Conservation (phyloP, 1,140 invertebrate species). For the honey bee (Apis mellifera) region Amel_HAv3.1 CM009932.2:90501-91000, state of each 20-base stretch:
- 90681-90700: neutral
- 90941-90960: slow-evolving; percentile 65
- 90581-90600: no score
- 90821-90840: no score
- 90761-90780: neutral
- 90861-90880: neutral
- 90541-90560: no score
- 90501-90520: no score
- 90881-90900: slow-evolving; percentile 72
- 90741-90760: no score
- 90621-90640: no score
- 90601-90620: no score
- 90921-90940: slow-evolving; percentile 58
- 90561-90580: no score
- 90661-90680: neutral
- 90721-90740: no score
- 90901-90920: slow-evolving; percentile 77
- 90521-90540: no score
- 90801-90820: neutral
- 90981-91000: slow-evolving; percentile 84
- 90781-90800: neutral
- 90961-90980: slow-evolving; percentile 79
- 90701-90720: no score
- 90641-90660: no score
- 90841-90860: neutral